Conservation (phyloP, 2,797 vertebrate species). For the Craterocephalus amniculus region DNA sequence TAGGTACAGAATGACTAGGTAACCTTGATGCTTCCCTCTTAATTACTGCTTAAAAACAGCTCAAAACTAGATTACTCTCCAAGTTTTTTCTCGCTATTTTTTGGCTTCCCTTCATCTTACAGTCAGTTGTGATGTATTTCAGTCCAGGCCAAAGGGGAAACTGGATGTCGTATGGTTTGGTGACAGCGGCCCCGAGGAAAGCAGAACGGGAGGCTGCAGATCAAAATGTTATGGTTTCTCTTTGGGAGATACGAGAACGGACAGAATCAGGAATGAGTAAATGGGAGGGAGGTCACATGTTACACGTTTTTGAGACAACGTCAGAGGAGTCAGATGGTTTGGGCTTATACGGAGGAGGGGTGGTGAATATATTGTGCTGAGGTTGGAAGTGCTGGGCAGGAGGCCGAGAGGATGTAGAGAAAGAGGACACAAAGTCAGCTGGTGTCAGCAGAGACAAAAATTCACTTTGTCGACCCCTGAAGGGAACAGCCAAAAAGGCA, state of each 20-base stretch:
- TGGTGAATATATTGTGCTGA: not conserved
- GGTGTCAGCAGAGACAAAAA: not conserved
- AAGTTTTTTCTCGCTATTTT: too few species aligned
- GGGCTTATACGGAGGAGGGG: not conserved
- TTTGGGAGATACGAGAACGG: not conserved
- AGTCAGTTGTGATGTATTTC: not conserved
- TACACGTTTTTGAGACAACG: not conserved
- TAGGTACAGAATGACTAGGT: conserved; percentile 11
- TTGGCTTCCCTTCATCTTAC: not conserved
- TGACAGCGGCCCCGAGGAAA: not conserved
- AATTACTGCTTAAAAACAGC: not conserved
- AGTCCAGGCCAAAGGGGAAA: not conserved
- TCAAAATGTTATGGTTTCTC: not conserved
- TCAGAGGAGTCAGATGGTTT: not conserved
- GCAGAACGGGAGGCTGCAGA: not conserved
- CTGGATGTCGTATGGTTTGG: not conserved
- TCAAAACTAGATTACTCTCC: conserved; percentile 1
- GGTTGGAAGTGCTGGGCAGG: not conserved
- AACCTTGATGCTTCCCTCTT: conserved; percentile 5
- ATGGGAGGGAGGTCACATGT: not conserved
- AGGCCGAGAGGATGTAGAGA: not conserved
- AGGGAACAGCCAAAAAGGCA: not conserved
- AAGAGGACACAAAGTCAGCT: not conserved
- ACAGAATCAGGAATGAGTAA: not conserved
- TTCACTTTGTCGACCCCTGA: not conserved